Base-by-base conservation (phyloP, 2,113 vertebrate genomes). In the Isurus oxyrinchus region DNA sequence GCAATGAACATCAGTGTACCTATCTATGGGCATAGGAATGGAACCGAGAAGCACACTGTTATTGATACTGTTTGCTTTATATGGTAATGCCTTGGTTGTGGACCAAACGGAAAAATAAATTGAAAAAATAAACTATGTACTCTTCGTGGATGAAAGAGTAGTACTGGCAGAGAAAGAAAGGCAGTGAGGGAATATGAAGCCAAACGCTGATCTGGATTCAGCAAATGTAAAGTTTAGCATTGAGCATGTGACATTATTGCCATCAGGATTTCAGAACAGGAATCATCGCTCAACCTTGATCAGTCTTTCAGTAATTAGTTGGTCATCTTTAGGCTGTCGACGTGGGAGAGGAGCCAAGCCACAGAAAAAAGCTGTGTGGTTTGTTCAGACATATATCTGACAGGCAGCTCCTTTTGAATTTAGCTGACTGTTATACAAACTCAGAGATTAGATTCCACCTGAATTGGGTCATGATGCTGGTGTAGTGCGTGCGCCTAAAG, bases 111-210 rank as follows among this genome's bases (percentile, higher is more conserved):
- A 63, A 94, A 66, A 91, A 66, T 21, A 10, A 23, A 94, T 94
- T n/a, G 31, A 23, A 94, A 35, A 66, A n/a, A 66, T 40, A 94
- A 94, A 66, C 66, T 5, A 66, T 40, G 59, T 40, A 13, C 91
- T 59, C 53, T 23, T 66, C 44, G 91, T 63, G 19, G 59, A 66
- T 94, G 91, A 44, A 91, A 94, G 57, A 59, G 88, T 66, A n/a
- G 61, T 40, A 25, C 61, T 94, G n/a, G 59, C 91, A 94, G n/a
- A 66, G 19, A 66, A 94, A 94, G 91, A 40, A 94, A 66, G 59
- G 27, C 35, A 66, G 61, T 23, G 21, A 66, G 61, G 61, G 5
- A 66, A 6, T 23, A 44, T 19, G 61, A 21, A 91, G 19, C 55
- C 25, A 91, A 61, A 59, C 35, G 10, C 8, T 57, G 57, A 55